These are phyloP conservation scores for Megaptera novaeangliae DNA, from an alignment of 2,113 vertebrate species.

Conservation along the genomic window DNA sequence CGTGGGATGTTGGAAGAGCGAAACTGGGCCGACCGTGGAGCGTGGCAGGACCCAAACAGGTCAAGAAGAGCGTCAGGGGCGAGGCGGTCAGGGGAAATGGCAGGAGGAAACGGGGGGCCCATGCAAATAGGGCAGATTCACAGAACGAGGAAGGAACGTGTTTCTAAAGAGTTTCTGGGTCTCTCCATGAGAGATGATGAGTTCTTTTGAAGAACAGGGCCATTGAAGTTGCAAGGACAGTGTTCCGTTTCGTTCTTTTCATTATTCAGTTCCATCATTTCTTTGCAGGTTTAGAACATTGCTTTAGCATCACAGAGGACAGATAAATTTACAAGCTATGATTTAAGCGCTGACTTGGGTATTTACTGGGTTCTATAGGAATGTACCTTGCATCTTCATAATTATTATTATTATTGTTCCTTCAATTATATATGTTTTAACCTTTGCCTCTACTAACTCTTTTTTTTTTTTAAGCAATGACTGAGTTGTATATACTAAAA, in stretches of 20 bases:
- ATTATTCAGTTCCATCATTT: slow-evolving; percentile 10
- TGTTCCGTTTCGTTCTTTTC: neutral
- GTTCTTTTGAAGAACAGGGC: neutral
- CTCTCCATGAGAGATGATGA: neutral
- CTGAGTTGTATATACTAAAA: neutral
- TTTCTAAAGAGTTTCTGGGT: neutral
- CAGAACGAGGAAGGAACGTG: neutral
- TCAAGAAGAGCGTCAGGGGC: neutral
- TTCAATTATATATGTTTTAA: slow-evolving; percentile 51
- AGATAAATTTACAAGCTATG: slow-evolving; percentile 59
- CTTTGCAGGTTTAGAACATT: slow-evolving; percentile 23
- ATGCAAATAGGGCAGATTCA: neutral
- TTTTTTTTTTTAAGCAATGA: neutral
- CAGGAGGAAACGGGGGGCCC: neutral
- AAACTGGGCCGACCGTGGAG: neutral
- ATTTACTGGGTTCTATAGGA: slow-evolving; percentile 23
- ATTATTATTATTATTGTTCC: slow-evolving; percentile 44
- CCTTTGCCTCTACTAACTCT: neutral
- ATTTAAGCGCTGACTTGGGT: slow-evolving; percentile 24
- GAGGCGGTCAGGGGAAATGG: neutral
- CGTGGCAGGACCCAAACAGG: neutral
- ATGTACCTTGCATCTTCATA: slow-evolving; percentile 21
- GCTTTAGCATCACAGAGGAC: slow-evolving; percentile 22
- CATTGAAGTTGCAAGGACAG: neutral
- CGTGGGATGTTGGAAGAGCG: neutral